Evolutionary conservation across 2,113 vertebrate species (phyloP).

Genomic region (Fulica atra): DNA sequence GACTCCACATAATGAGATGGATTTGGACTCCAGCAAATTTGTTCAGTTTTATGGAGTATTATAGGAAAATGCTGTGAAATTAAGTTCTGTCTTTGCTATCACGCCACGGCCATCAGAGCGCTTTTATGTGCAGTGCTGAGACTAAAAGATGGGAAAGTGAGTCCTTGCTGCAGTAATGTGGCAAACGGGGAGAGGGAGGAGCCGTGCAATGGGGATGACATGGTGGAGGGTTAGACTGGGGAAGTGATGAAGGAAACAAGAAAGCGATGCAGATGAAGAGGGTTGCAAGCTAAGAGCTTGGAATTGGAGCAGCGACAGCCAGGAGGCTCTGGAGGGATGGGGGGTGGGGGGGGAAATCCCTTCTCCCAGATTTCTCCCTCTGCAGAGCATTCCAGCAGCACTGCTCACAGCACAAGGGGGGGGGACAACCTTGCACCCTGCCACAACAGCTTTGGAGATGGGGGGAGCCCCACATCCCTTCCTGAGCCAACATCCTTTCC

Average conservation of each 20-base stretch:
- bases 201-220: not conserved
- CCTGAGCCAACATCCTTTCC: accelerated
- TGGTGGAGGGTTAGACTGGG: not conserved
- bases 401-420: accelerated
- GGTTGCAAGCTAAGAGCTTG: not conserved
- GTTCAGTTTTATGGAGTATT: constrained; percentile 56
- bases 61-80: constrained; percentile 50
- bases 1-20: constrained; percentile 46
- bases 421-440: not conserved
- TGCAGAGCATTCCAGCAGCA: not conserved
- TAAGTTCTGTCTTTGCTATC: constrained; percentile 54
- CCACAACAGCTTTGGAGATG: not conserved
- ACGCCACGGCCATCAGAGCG: constrained; percentile 15
- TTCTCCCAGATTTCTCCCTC: not conserved
- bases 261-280: not conserved
- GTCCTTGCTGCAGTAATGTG: constrained; percentile 13
- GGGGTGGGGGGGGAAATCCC: not conserved
- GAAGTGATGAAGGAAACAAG: not conserved
- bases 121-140: constrained; percentile 29
- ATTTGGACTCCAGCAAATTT: constrained; percentile 58
- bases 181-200: not conserved
- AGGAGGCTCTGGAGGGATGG: not conserved
- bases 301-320: not conserved
- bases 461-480: accelerated
- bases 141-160: not conserved